Evolutionary conservation across 2,888 invertebrate genomes (phyloP), one percentile per base, ranked within the genome.

Genomic region (Blastobasis lacticolella): DNA sequence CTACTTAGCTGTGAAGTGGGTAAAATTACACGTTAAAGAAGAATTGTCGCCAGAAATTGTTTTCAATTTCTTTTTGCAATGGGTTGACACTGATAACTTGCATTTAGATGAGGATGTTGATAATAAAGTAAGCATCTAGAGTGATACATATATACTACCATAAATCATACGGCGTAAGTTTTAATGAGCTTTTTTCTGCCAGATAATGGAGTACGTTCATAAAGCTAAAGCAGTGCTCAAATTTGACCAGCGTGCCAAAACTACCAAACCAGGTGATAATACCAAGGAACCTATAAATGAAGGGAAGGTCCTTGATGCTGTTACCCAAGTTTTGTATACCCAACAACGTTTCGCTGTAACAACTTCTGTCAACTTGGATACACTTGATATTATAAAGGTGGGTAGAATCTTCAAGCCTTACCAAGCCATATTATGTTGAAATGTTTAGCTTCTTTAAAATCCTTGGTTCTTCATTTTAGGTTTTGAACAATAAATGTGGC

Each of bases 1-100:
- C 4, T 76, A 60, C 52, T 63, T 80, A 7, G 56, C 69, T 50
- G 55, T 81, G 4, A 77, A 80, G 58, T 83, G 81, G 81, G 67
- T 69, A 9, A 51, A 49, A 40, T 36, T 9, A 37, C 53, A 51
- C 38, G 40, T 38, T 9, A 49, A 48, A 9, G 52, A 64, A 6
- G 63, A 71, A 38, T 50, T 78, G 49, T 54, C 62, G 3, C 80
- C 84, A 36, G 72, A 73, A 46, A 51, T 63, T 51, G 77, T 81
- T 3, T 54, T 78, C 0, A 79, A 74, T 52, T 80, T 77, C 56
- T 81, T 80, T 55, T 51, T 76, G 4, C 82, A 85, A 53, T 85
- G 83, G 84, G 56, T 75, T 43, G 78, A 83, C 58, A 70, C 75
- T 37, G 56, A 60, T 1, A 63, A 63, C 36, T 60, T 75, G 49